phyloP scores from a whole-genome alignment of 2,888 invertebrate genomes.

The Physocephala rufipes region DNA sequence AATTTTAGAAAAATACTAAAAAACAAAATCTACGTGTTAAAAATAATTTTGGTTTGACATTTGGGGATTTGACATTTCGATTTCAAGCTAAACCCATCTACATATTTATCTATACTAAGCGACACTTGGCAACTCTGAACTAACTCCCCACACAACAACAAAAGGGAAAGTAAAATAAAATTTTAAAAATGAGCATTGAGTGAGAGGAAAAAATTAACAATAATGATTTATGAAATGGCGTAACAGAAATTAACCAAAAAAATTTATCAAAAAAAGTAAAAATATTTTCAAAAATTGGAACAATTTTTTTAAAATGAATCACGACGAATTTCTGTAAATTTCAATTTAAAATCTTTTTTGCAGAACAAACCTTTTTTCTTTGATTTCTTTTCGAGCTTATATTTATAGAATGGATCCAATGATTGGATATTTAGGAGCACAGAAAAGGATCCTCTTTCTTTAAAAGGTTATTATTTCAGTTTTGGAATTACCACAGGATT shows the following conservation, averaged over 20 bases:
- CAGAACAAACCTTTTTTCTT: constrained; percentile 1
- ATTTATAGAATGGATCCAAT: neutral
- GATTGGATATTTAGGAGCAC: no score
- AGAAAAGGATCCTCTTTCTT: no score
- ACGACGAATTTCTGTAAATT: constrained; percentile 20
- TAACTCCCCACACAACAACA: neutral
- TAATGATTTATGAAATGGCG: constrained; percentile 11
- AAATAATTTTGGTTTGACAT: neutral
- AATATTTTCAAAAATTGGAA: constrained; percentile 8
- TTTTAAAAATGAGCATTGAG: neutral
- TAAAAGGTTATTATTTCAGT: no score
- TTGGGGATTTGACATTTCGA: neutral
- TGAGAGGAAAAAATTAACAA: neutral
- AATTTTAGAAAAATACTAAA: no score
- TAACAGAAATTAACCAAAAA: neutral
- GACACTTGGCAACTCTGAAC: constrained; percentile 4
- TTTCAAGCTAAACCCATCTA: neutral
- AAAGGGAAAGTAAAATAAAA: constrained; percentile 26
- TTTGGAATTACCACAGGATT: no score
- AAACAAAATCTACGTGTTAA: no score
- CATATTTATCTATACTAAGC: neutral
- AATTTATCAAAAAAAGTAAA: neutral
- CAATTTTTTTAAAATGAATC: neutral
- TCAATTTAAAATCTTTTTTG: neutral
- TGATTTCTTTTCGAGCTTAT: neutral